Evolutionary conservation across 2,113 vertebrate genomes (phyloP).

Genomic region (Aegypius monachus): DNA sequence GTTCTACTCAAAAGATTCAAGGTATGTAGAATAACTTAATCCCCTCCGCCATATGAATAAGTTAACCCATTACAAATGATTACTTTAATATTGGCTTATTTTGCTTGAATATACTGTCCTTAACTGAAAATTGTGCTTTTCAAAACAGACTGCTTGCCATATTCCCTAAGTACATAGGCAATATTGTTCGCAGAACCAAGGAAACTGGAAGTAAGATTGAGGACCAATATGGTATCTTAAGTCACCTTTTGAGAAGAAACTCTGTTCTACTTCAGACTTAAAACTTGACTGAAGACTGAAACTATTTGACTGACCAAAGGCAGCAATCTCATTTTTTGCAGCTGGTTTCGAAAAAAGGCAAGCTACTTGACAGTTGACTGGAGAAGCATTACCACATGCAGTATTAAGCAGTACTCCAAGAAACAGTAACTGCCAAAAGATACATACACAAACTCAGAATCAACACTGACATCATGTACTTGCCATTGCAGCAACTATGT

Average conservation of each 20-base stretch:
- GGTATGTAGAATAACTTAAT: neutral
- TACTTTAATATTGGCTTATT: neutral
- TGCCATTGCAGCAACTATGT: neutral
- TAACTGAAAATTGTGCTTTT: neutral
- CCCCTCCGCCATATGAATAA: neutral
- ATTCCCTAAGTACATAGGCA: neutral
- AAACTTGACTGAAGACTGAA: neutral
- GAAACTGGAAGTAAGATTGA: neutral
- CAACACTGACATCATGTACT: neutral
- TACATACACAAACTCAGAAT: neutral
- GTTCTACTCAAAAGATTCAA: neutral
- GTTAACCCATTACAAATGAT: neutral
- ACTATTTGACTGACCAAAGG: neutral
- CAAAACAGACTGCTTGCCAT: neutral
- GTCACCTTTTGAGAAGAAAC: neutral
- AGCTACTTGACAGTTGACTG: neutral
- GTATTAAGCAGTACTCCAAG: neutral
- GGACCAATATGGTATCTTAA: neutral
- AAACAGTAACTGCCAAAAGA: neutral
- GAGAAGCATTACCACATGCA: neutral
- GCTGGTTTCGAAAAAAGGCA: neutral
- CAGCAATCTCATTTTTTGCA: neutral
- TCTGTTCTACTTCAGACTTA: neutral
- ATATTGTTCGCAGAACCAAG: neutral
- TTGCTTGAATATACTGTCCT: neutral